phyloP scores from a whole-genome alignment of 2,797 vertebrate genomes.

The Eulemur mongoz region DNA sequence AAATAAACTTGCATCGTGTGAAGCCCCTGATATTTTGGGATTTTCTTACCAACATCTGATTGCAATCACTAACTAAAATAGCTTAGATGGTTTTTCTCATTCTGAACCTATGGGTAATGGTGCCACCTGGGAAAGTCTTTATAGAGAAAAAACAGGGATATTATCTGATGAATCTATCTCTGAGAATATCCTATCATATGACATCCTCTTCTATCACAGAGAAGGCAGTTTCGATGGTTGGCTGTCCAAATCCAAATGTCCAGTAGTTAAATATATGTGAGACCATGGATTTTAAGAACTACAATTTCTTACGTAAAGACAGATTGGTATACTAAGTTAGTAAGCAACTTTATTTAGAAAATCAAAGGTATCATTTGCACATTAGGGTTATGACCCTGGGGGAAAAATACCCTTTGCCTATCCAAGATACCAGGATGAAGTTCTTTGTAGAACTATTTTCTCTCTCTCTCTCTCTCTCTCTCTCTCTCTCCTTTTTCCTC shows the following conservation, averaged over 20 bases:
- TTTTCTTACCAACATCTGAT: background rate
- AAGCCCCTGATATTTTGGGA: background rate
- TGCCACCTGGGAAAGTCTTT: background rate
- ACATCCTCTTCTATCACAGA: background rate
- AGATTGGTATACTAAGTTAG: background rate
- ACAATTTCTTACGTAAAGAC: background rate
- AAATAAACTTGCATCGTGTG: background rate
- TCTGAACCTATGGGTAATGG: background rate
- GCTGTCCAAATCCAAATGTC: background rate
- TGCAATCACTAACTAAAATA: conserved; percentile 34
- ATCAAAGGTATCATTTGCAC: background rate
- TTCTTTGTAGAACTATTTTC: background rate
- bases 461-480: background rate
- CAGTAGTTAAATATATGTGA: background rate
- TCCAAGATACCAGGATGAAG: background rate
- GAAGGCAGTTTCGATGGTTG: background rate
- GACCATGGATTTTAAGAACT: background rate
- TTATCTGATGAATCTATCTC: background rate
- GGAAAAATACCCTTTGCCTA: background rate
- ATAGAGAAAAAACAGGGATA: background rate
- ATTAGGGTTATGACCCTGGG: background rate
- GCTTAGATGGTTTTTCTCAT: background rate
- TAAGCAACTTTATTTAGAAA: conserved; percentile 29
- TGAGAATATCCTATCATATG: background rate
- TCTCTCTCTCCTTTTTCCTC: too few relatives aligned